These are phyloP conservation scores for Clarias fuscus DNA, from an alignment of 2,797 vertebrate species.

Conservation along the genomic window DNA sequence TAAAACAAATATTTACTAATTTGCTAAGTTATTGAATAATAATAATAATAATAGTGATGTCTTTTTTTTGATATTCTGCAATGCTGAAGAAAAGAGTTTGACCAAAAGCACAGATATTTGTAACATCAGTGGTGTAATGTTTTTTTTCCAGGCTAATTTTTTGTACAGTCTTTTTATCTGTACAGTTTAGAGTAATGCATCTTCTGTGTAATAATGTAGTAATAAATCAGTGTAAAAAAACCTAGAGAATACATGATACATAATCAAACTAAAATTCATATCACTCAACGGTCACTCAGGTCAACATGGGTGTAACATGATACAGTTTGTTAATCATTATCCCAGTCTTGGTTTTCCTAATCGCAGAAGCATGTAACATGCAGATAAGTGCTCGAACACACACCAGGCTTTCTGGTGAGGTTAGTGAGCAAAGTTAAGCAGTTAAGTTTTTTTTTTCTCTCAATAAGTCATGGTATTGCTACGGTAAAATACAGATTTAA, in stretches of 20 bases:
- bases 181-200: not conserved
- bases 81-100: not conserved
- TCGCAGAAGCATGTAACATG: not conserved
- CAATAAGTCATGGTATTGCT: not conserved
- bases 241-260: not conserved
- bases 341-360: not conserved
- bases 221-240: not conserved
- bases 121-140: not conserved
- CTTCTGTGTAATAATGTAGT: not conserved
- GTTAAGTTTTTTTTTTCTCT: not conserved
- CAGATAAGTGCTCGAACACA: not conserved
- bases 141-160: not conserved
- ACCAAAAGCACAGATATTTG: not conserved
- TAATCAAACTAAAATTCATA: not conserved
- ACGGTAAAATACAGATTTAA: not conserved
- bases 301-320: not conserved
- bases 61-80: not conserved
- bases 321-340: slow-evolving; percentile 10
- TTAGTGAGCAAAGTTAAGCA: not conserved
- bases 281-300: not conserved
- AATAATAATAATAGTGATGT: not conserved
- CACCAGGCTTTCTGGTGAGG: not conserved
- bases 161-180: not conserved
- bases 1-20: too few species aligned
- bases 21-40: not conserved